phyloP scores from a whole-genome alignment of 2,113 vertebrate species.

The Clupea harengus region DNA sequence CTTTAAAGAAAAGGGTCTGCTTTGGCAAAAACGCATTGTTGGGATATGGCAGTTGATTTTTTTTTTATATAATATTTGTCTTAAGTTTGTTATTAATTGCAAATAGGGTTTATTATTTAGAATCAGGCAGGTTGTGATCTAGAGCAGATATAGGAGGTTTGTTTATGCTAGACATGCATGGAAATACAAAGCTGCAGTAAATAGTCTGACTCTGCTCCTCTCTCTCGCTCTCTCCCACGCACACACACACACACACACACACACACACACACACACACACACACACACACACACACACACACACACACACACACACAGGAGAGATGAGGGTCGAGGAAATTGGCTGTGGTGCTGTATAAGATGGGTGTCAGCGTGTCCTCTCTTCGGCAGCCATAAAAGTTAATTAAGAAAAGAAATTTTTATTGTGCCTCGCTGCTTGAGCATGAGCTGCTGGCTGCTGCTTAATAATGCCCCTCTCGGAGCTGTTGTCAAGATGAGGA shows the following conservation, averaged over 20 bases:
- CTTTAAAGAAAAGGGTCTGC: neutral
- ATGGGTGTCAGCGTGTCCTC: constrained; percentile 67
- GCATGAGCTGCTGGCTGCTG: constrained; percentile 47
- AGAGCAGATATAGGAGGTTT: neutral
- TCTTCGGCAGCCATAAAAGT: constrained; percentile 68
- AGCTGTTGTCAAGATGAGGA: constrained; percentile 58
- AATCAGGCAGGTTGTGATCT: neutral
- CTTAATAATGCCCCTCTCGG: constrained; percentile 59
- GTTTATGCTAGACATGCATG: neutral
- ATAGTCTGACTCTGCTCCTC: neutral
- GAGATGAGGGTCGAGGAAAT: constrained; percentile 51
- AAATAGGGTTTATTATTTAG: neutral
- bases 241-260: constrained; percentile 9
- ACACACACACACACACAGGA: constrained; percentile 33
- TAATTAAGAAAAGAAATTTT: constrained; percentile 71
- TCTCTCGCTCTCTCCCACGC: neutral
- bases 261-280: neutral
- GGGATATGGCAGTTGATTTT: too few species aligned
- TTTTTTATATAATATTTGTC: neutral
- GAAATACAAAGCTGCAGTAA: neutral
- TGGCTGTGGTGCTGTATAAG: constrained; percentile 51
- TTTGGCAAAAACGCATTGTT: neutral
- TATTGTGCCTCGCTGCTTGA: constrained; percentile 60
- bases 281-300: neutral
- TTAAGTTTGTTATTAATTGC: neutral